Evolutionary conservation across 2,113 vertebrate genomes (phyloP).

Genomic region (Sylvilagus bachmani): DNA sequence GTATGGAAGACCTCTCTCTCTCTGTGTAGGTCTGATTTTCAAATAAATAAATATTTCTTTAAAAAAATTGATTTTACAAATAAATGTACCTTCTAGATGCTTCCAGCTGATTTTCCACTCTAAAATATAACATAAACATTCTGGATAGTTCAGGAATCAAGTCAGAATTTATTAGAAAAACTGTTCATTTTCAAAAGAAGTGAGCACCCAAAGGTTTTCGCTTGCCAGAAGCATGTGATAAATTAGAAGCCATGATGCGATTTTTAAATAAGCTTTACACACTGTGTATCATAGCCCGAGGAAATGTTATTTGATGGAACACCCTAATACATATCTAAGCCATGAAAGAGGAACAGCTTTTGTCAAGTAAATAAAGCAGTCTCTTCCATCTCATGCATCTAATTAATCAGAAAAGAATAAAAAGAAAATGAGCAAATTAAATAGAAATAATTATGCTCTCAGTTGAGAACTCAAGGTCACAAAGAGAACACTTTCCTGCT

Average conservation of each 20-base stretch:
- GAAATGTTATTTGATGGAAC: conserved; percentile 66
- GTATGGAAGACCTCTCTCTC: no score
- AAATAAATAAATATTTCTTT: no score
- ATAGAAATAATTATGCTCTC: conserved; percentile 73
- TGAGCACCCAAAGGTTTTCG: conserved; percentile 45
- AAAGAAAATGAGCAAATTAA: conserved; percentile 82
- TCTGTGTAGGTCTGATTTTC: no score
- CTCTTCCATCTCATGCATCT: conserved; percentile 65
- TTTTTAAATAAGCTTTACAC: conserved; percentile 70
- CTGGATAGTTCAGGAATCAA: not conserved
- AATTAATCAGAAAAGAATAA: conserved; percentile 81
- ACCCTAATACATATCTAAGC: conserved; percentile 76
- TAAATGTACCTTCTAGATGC: not conserved
- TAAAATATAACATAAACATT: not conserved
- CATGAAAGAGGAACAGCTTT: conserved; percentile 75
- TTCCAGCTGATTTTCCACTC: not conserved
- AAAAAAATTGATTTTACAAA: not conserved
- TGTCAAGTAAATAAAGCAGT: conserved; percentile 81
- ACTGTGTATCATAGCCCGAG: conserved; percentile 16
- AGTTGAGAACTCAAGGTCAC: conserved; percentile 38
- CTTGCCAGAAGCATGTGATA: conserved; percentile 55
- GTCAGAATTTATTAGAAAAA: conserved; percentile 41
- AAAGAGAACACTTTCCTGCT: not conserved
- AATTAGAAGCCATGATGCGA: conserved; percentile 55
- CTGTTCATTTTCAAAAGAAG: conserved; percentile 33